A percentile compares a stretch with the other conserved stretches of the same genome.
These are phyloP conservation scores for Heptranchias perlo DNA, from an alignment of 2,113 vertebrate genomes.

Conservation along the genomic window DNA sequence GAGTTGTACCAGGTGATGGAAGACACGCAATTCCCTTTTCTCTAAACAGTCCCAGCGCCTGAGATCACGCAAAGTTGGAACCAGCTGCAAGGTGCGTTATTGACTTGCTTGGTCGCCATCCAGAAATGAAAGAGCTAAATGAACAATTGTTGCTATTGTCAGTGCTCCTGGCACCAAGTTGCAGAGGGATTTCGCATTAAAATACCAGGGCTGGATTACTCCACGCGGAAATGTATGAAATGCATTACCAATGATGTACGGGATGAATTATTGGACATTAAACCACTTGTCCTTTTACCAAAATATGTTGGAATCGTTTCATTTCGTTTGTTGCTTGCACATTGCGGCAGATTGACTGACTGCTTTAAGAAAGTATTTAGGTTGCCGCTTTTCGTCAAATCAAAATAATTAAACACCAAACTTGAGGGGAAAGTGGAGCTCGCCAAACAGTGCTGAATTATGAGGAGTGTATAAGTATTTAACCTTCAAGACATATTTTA, in stretches of 20 bases:
- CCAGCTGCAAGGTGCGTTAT: background rate
- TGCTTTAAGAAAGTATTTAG: background rate
- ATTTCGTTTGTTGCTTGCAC: background rate
- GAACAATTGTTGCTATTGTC: conserved; percentile 14
- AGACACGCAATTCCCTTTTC: background rate
- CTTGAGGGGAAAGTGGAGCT: background rate
- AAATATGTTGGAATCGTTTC: background rate
- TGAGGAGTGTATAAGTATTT: background rate
- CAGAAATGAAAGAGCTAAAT: background rate
- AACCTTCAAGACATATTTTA: background rate
- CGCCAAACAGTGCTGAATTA: background rate
- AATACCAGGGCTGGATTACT: background rate
- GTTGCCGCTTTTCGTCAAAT: background rate
- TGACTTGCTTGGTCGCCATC: background rate
- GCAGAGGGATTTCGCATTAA: background rate
- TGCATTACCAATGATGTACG: background rate
- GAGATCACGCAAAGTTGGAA: background rate
- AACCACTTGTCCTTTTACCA: background rate
- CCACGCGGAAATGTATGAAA: background rate
- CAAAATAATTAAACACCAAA: background rate
- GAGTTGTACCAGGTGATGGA: background rate
- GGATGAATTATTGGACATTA: background rate
- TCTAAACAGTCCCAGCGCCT: background rate
- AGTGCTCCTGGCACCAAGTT: background rate
- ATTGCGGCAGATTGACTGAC: background rate